phyloP scores from a whole-genome alignment of 2,888 invertebrate species.

The Trypoxylon attenuatum region DNA sequence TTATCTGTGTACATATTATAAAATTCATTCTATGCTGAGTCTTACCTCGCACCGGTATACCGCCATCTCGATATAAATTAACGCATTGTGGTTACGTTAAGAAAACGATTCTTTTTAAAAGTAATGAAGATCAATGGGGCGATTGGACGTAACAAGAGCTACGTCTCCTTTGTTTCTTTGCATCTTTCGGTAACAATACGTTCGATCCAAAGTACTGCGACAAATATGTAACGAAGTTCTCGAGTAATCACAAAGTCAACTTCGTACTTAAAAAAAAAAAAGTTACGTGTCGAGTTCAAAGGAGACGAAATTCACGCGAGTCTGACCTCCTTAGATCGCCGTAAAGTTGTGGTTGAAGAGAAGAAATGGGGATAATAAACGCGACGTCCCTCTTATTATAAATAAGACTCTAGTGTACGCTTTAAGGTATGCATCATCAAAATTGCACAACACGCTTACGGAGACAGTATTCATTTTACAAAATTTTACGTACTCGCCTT shows the following conservation, averaged over 20 bases:
- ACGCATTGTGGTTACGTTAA: no score
- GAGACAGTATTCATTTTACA: conserved; percentile 46
- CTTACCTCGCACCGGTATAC: conserved; percentile 16
- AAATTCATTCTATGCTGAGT: conserved; percentile 47
- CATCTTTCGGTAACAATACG: no score
- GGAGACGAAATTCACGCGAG: background rate
- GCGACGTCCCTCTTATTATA: conserved; percentile 13
- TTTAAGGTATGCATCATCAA: conserved; percentile 16
- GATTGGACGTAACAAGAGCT: no score
- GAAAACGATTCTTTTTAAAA: no score
- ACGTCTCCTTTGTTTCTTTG: background rate
- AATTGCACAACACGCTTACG: conserved; percentile 43
- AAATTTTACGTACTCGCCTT: conserved; percentile 47
- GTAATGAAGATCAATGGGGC: no score
- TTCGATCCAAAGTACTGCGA: no score
- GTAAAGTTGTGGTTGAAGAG: conserved; percentile 10
- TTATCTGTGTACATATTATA: conserved; percentile 20
- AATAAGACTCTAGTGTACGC: conserved; percentile 18
- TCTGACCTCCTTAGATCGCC: conserved; percentile 4
- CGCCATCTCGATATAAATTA: no score
- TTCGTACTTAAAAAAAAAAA: no score
- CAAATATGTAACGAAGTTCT: no score
- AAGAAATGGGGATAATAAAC: background rate
- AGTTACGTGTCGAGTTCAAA: no score
- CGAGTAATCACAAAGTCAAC: no score